Conservation (phyloP, 2,888 invertebrate species). For the Gryllus longicercus region DNA sequence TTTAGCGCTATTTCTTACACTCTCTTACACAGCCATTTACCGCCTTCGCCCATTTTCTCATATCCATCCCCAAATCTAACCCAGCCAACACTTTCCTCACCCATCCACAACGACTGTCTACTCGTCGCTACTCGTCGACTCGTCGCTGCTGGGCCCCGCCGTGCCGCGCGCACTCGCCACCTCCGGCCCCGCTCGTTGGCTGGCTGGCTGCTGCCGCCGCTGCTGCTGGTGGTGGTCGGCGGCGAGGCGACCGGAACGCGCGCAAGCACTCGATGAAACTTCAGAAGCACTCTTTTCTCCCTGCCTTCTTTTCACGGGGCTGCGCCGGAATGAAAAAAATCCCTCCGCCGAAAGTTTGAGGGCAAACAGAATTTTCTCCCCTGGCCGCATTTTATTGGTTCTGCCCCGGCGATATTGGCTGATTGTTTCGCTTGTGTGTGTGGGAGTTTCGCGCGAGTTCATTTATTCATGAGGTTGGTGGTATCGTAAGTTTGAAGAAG, state of each 20-base stretch:
- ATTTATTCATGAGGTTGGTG: conserved; percentile 5
- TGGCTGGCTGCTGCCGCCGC: too few relatives aligned
- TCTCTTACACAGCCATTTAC: too few relatives aligned
- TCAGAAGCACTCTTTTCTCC: neutral
- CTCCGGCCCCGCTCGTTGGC: too few relatives aligned
- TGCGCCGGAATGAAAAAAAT: neutral
- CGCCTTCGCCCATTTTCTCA: too few relatives aligned
- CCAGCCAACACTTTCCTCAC: too few relatives aligned
- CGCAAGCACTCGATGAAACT: neutral
- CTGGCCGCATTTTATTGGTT: conserved; percentile 10
- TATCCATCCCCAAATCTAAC: too few relatives aligned
- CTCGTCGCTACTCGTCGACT: neutral
- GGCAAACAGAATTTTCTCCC: conserved; percentile 8
- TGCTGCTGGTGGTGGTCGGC: neutral
- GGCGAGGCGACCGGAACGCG: neutral
- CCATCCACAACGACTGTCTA: too few relatives aligned
- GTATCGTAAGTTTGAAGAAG: conserved; percentile 17
- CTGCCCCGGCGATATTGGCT: neutral
- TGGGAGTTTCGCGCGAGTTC: neutral
- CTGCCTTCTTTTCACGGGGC: neutral
- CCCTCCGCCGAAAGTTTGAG: neutral
- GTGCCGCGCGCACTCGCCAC: too few relatives aligned
- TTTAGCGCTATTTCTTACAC: too few relatives aligned
- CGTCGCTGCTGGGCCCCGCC: too few relatives aligned
- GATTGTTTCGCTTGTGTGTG: conserved; percentile 9